Percentiles rank a stretch among this genome's conserved stretches.
Evolutionary conservation across 2,888 invertebrate species (phyloP).

Genomic region (Dugesia japonica): DNA sequence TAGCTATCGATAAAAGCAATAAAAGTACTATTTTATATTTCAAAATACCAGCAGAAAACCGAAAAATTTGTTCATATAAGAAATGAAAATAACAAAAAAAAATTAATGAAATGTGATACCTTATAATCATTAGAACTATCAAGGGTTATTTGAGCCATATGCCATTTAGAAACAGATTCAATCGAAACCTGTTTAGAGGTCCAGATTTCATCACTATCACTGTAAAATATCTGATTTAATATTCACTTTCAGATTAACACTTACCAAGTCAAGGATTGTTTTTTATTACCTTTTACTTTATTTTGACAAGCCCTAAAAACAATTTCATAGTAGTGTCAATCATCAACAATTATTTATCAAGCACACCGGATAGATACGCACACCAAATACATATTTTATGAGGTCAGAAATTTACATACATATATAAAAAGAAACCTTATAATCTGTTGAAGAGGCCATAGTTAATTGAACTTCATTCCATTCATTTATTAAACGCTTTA

Average conservation of each 20-base stretch:
- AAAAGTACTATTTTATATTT: not conserved
- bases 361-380: not conserved
- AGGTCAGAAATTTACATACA: not conserved
- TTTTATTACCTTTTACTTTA: slow-evolving; percentile 24
- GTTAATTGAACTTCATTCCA: not conserved
- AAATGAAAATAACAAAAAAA: too few relatives aligned
- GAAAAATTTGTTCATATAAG: not conserved
- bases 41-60: not conserved
- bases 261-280: slow-evolving; percentile 30
- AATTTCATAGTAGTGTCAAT: too few relatives aligned
- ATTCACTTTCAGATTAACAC: not conserved
- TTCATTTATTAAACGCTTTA: not conserved
- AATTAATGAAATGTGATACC: not conserved
- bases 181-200: not conserved
- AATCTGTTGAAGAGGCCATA: not conserved
- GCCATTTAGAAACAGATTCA: not conserved
- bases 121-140: slow-evolving; percentile 26
- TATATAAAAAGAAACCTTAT: not conserved
- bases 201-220: slow-evolving; percentile 30
- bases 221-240: not conserved
- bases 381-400: not conserved
- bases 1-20: too few relatives aligned
- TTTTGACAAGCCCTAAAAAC: not conserved
- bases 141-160: not conserved
- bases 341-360: too few relatives aligned